Conservation (phyloP, 2,888 invertebrate genomes). For the Drosophila subquinaria region DNA sequence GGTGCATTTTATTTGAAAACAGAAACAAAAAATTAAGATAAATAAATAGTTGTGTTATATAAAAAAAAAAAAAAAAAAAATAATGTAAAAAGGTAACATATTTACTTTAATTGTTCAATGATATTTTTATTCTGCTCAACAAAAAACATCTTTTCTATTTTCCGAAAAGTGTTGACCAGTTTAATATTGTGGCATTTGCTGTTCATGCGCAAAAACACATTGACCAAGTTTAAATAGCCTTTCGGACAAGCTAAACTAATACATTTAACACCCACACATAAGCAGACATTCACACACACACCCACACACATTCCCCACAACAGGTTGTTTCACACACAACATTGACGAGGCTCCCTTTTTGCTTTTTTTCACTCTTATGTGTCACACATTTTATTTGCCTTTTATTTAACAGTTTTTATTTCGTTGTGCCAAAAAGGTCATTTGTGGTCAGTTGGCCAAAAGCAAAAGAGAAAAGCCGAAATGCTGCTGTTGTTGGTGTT, state of each 20-base stretch:
- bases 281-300: constrained; percentile 15
- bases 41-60: no score
- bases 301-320: constrained; percentile 50
- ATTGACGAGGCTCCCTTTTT: constrained; percentile 53
- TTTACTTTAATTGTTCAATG: no score
- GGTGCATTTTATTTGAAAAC: no score
- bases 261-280: constrained; percentile 60
- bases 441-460: constrained; percentile 64
- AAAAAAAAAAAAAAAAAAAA: no score
- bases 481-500: constrained; percentile 28
- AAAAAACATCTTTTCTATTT: background rate
- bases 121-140: no score
- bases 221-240: constrained; percentile 75
- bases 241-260: constrained; percentile 65
- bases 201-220: constrained; percentile 71
- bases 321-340: constrained; percentile 61
- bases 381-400: constrained; percentile 76
- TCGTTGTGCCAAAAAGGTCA: constrained; percentile 74
- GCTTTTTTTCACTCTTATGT: constrained; percentile 38
- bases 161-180: constrained; percentile 39
- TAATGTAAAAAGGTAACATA: no score
- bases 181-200: constrained; percentile 40
- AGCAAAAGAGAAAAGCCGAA: constrained; percentile 24
- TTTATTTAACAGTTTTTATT: constrained; percentile 79
- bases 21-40: no score